phyloP scores from a whole-genome alignment of 1,140 invertebrate genomes.

The Subanguina moxae region DNA sequence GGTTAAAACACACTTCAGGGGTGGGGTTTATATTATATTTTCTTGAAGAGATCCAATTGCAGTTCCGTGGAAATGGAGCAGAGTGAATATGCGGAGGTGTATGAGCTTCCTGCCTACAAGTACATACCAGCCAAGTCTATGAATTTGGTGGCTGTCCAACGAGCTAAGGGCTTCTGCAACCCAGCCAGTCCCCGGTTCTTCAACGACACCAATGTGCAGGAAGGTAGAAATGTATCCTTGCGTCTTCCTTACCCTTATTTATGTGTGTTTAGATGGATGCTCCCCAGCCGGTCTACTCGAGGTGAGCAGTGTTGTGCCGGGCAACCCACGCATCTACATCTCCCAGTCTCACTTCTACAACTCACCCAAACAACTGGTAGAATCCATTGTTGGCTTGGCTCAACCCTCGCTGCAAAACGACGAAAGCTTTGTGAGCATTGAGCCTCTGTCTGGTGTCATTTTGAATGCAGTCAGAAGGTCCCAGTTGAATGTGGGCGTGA shows the following conservation, averaged over 20 bases:
- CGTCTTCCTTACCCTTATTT: slow-evolving; percentile 10
- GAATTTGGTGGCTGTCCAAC: slow-evolving; percentile 38
- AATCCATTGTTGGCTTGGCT: slow-evolving; percentile 38
- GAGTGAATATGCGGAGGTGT: slow-evolving; percentile 4
- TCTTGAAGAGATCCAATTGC: slow-evolving; percentile 9
- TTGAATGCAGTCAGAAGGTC: slow-evolving; percentile 43
- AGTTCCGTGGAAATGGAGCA: slow-evolving; percentile 51
- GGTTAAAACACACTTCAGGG: no score
- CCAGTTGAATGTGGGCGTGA: slow-evolving; percentile 56
- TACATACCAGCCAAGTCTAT: slow-evolving; percentile 38
- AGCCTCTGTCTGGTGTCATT: slow-evolving; percentile 52
- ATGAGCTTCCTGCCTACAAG: slow-evolving; percentile 40
- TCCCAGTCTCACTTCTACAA: slow-evolving; percentile 51
- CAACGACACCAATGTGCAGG: slow-evolving; percentile 46
- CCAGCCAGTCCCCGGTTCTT: slow-evolving; percentile 46
- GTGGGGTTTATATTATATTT: background rate
- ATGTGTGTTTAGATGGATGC: slow-evolving; percentile 31
- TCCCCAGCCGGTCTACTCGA: slow-evolving; percentile 51
- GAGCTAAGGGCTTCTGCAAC: slow-evolving; percentile 52
- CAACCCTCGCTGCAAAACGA: slow-evolving; percentile 34
- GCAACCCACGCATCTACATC: slow-evolving; percentile 53
- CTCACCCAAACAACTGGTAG: slow-evolving; percentile 35
- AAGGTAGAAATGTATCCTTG: slow-evolving; percentile 14
- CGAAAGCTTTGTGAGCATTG: slow-evolving; percentile 49
- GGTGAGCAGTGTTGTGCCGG: slow-evolving; percentile 45